These are phyloP conservation scores for Zapornia atra DNA, from an alignment of 2,113 vertebrate species.

Conservation along the genomic window DNA sequence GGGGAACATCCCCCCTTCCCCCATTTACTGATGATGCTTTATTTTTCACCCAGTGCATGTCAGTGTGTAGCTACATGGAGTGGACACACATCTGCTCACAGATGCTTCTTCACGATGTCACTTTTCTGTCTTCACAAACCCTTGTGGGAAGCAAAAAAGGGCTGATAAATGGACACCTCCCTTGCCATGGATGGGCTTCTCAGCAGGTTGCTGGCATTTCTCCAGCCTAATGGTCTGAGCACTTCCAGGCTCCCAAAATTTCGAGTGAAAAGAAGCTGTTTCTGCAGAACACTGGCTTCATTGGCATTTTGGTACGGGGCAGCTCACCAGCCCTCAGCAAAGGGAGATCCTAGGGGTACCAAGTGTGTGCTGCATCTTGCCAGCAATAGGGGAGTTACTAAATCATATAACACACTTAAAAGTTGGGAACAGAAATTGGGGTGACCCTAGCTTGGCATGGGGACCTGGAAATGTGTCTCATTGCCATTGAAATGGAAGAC, in stretches of 20 bases:
- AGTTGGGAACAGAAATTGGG: not conserved
- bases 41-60: not conserved
- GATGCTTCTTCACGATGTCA: not conserved
- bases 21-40: not conserved
- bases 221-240: not conserved
- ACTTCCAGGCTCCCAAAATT: not conserved
- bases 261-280: not conserved
- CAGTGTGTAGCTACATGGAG: not conserved
- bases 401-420: not conserved
- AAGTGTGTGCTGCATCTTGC: not conserved
- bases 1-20: not conserved
- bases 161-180: fast-evolving
- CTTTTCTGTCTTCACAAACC: not conserved
- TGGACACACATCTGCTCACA: not conserved
- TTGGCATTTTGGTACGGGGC: not conserved
- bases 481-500: not conserved
- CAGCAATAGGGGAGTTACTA: not conserved
- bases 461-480: not conserved
- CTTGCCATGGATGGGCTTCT: not conserved
- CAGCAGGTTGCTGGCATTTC: not conserved
- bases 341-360: not conserved
- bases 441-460: not conserved
- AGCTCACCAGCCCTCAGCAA: not conserved
- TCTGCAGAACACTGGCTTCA: not conserved
- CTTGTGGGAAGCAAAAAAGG: not conserved